Conservation (phyloP, 2,888 invertebrate genomes). For the Aporophyla nigra region DNA sequence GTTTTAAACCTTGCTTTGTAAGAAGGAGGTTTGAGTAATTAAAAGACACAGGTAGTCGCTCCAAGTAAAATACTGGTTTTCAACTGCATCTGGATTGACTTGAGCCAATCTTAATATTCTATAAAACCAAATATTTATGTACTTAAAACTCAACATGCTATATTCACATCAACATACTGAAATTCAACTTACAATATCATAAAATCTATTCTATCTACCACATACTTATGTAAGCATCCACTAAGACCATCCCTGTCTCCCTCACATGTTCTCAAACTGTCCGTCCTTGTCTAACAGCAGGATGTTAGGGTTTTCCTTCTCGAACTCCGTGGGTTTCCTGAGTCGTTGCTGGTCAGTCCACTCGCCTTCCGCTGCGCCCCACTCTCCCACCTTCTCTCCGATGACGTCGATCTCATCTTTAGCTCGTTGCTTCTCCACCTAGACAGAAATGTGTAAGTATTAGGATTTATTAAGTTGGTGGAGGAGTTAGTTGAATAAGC, state of each 20-base stretch:
- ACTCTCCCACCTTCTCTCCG: constrained; percentile 93
- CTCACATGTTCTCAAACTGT: constrained; percentile 94
- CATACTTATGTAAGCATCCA: constrained; percentile 53
- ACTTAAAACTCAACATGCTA: background rate
- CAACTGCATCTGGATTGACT: background rate
- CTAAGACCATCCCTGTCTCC: background rate
- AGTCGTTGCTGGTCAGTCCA: constrained; percentile 94
- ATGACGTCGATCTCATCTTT: constrained; percentile 93
- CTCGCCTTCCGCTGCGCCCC: constrained; percentile 93
- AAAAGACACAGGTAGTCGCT: background rate
- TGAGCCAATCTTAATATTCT: background rate
- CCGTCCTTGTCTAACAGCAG: constrained; percentile 94
- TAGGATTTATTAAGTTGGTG: background rate
- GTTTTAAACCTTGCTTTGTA: no score
- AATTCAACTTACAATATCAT: constrained; percentile 11
- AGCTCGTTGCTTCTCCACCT: constrained; percentile 94
- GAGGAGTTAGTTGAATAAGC: constrained; percentile 3
- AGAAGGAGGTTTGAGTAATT: no score
- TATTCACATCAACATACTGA: background rate
- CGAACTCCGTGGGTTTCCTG: constrained; percentile 94
- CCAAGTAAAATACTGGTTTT: background rate
- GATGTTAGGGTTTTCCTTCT: constrained; percentile 95
- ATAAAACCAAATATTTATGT: no score
- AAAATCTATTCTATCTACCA: constrained; percentile 8
- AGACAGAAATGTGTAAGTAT: background rate